A percentile compares a stretch with the other conserved stretches of the same genome.
These are phyloP conservation scores for Axis porcinus DNA, from an alignment of 2,113 vertebrate genomes.

Conservation along the genomic window DNA sequence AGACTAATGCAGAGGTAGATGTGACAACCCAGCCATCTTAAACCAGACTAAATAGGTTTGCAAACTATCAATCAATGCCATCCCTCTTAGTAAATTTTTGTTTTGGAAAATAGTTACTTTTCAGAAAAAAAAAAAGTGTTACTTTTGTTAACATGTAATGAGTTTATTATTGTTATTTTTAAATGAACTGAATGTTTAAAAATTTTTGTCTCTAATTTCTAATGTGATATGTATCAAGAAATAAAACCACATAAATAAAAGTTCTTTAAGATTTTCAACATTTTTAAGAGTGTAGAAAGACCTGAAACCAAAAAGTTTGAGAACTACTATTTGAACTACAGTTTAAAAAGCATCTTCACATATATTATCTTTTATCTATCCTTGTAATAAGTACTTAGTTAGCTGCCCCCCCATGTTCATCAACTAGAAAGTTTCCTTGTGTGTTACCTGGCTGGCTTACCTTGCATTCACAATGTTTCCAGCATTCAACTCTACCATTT, in stretches of 20 bases:
- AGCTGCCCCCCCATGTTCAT: neutral
- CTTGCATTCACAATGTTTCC: constrained; percentile 99
- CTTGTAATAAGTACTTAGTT: neutral
- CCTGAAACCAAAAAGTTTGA: neutral
- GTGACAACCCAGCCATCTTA: neutral
- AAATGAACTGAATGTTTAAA: neutral
- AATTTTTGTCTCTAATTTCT: constrained; percentile 8
- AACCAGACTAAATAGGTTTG: neutral
- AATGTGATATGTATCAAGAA: neutral
- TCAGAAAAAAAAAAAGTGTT: neutral
- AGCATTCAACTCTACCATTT: constrained; percentile 99
- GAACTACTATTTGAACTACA: neutral
- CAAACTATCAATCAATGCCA: neutral
- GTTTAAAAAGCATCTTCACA: neutral
- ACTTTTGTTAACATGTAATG: neutral
- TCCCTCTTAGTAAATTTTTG: neutral
- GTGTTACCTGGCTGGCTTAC: constrained; percentile 73
- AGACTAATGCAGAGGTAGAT: neutral
- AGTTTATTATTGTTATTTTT: neutral
- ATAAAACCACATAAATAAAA: neutral
- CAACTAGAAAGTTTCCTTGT: neutral
- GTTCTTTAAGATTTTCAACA: neutral
- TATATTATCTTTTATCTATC: neutral
- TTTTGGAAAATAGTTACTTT: neutral
- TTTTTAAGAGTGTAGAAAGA: neutral